Evolutionary conservation across 2,113 vertebrate species (phyloP), one percentile per base, ranked within the genome.

Genomic region (Carassius auratus): DNA sequence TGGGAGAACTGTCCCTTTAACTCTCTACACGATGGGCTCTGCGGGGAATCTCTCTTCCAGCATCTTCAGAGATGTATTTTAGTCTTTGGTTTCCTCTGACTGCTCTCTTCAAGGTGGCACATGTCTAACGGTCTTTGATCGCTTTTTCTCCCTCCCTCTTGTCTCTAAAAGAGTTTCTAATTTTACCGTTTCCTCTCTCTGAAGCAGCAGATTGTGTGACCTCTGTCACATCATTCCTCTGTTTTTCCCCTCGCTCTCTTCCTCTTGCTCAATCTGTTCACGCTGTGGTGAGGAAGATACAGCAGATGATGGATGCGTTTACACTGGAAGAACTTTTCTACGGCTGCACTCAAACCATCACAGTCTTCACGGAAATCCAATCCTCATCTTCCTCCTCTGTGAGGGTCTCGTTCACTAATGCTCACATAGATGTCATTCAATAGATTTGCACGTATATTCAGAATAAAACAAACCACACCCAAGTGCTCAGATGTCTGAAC

Each of bases 211-310:
- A 85, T 57, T 71, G 71, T 77, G 76, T 81, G 78, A 76, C 78
- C 73, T 83, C 79, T 76, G 57, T 76, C 79, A 55, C 78, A 81
- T 86, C 80, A 64, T 52, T 75, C 55, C 57, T 71, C 38, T 74
- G 78, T 74, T 84, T 42, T 52, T 68, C 17, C 64, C 55, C 21
- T 74, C 81, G 33, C 50, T 57, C 42, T 82, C 79, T 76, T 86
- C 79, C 84, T 80, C 33, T 61, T 23, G 57, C 81, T 81, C 71
- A 86, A 76, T 76, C 85, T 86, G 78, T 68, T 75, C 76, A 45
- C 14, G 50, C 57, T 78, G 76, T 45, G 64, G 36, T 61, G 76
- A 30, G n/a, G 50, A 21, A 71, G 66, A 79, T 36, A 59, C 50
- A 38, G 23, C 30, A 57, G 76, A 85, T 80, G 84, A 79, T 61